Base-by-base conservation (phyloP, 1,140 invertebrate species). In the Cylas formicarius region DNA sequence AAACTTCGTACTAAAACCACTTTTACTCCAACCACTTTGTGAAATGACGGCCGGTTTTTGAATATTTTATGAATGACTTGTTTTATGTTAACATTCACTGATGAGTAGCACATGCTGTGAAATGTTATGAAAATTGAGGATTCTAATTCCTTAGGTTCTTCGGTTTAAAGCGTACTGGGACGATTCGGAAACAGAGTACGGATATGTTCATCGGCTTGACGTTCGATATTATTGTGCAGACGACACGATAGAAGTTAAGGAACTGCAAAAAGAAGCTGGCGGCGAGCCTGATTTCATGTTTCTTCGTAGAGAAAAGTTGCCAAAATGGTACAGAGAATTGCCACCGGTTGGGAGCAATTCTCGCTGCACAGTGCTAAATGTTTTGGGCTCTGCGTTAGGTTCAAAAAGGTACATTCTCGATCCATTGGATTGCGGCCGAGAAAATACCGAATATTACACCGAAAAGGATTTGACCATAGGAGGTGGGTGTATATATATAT, bases 151-250 rank as follows among this genome's bases (percentile, higher is more conserved):
- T 7, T 37, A 79, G 55, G 70, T 82, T 6, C 63, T 81, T 22
- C 75, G 87, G 53, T 95, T 96, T 63, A 82, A 78, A 53, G 89
- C 81, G 17, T 88, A 88, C 52, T 95, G 91, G 90, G 89, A 95
- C 61, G 90, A 95, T 60, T 72, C 80, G 6, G 72, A 78, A 2
- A 78, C 72, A 20, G 74, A 81, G 56, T 78, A 80, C 62, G 81
- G 90, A 21, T 71, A 77, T 21, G 58, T 89, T n/a, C 78, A 88
- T 51, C 67, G 84, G 53, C 65, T 89, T 3, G 78, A 86, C 54
- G 68, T 91, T 4, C 74, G 79, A 63, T 95, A 89, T 64, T 94
- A 86, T 65, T 68, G 95, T 9, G 77, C 82, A 0, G 89, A 96
- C 63, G 84, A 91, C 58, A 93, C 88, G 0, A 81, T 95, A 11